A percentile compares a stretch with the other conserved stretches of the same genome.
phyloP scores from a whole-genome alignment of 2,113 vertebrate genomes.

The Tympanuchus pallidicinctus region DNA sequence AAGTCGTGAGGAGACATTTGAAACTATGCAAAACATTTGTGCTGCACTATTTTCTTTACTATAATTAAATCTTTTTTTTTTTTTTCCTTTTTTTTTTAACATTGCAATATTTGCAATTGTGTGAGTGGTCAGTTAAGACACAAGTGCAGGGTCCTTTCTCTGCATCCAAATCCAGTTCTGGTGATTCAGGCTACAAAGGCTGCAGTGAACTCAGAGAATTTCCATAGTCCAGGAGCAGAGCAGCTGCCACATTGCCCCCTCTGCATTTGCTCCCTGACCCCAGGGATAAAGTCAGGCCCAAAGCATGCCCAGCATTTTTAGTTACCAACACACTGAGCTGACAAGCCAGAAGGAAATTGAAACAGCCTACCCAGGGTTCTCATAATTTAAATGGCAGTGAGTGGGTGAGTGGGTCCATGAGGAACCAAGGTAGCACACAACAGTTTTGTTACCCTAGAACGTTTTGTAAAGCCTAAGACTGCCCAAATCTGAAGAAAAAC shows the following conservation, averaged over 20 bases:
- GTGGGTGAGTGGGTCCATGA: accelerated
- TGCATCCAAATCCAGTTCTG: neutral
- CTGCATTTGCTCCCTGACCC: neutral
- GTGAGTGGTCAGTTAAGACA: neutral
- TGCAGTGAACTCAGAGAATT: neutral
- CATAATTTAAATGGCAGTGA: accelerated
- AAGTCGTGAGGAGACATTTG: neutral
- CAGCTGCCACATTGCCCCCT: neutral
- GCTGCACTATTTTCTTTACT: neutral
- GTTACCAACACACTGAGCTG: neutral
- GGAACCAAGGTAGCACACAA: neutral
- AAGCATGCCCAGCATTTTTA: neutral
- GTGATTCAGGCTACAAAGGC: neutral
- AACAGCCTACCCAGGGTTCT: neutral
- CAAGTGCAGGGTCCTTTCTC: neutral
- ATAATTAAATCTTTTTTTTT: neutral
- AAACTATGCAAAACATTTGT: neutral
- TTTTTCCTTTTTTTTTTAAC: neutral
- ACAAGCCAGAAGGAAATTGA: neutral
- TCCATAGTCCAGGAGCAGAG: neutral
- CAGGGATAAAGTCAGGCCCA: neutral
- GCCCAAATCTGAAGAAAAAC: neutral
- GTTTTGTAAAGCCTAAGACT: neutral
- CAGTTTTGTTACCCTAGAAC: neutral
- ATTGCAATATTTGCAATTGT: neutral